Evolutionary conservation across 2,797 vertebrate species (phyloP), one percentile per base, ranked within the genome.

Genomic region (Discoglossus pictus): DNA sequence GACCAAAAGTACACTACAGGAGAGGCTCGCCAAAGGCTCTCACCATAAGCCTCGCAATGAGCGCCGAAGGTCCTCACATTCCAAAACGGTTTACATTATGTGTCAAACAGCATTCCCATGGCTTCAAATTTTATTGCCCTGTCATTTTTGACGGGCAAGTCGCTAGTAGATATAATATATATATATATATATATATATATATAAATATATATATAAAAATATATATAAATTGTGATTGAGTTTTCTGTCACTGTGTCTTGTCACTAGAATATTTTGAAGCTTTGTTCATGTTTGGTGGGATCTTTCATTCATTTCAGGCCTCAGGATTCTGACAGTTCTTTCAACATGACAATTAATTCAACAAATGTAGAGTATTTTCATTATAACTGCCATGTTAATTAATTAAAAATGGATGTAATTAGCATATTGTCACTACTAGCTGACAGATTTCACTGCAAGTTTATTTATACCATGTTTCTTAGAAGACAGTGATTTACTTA

Each of bases 341-440:
- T 71, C 36, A 59, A 71, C 25, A 50, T 17, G 39, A 56, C 68
- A 71, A 65, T 59, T 71, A 71, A 65, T 71, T 65, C 44, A 59
- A 71, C 53, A 59, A 59, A 51, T 65, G 44, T 54, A 71, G 68
- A 71, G 65, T 58, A 61, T 71, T 71, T 53, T 71, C 42, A 63
- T 71, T 71, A 59, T 36, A 65, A 38, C 65, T 71, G 68, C 65
- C 68, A 65, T 35, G 53, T 48, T 64, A 71, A 71, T 59, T 64
- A 59, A 71, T 65, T 64, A 58, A 44, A 52, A 52, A 43, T 51
- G 27, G 20, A 36, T 35, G 53, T 51, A 63, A 64, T 71, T 64
- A 64, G 53, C 61, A 65, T 71, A 71, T 64, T 59, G 53, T 58
- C 46, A 51, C 44, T 36, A 51, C n/a, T 12, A 2, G 24, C 61